phyloP scores from a whole-genome alignment of 2,113 vertebrate genomes.

The Montifringilla adamsi region DNA sequence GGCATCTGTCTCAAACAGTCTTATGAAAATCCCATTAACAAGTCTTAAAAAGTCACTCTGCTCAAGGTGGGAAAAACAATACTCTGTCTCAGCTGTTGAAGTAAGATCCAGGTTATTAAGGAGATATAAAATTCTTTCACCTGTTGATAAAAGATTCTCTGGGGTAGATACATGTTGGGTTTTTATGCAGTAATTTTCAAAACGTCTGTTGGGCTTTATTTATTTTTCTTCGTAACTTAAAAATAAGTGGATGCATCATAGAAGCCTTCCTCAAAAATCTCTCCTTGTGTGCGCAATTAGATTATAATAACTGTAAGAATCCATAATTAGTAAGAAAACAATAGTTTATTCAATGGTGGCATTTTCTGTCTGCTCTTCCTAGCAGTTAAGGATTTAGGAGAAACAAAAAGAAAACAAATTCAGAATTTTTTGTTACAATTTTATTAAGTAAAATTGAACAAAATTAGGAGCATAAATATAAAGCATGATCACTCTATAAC shows the following conservation, averaged over 20 bases:
- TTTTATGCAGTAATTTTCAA: background rate
- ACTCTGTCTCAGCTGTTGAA: background rate
- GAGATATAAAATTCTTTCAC: background rate
- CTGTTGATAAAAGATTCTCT: background rate
- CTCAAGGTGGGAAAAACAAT: background rate
- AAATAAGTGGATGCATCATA: background rate
- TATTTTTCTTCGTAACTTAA: background rate
- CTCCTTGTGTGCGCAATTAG: background rate
- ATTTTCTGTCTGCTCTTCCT: background rate
- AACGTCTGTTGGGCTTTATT: background rate
- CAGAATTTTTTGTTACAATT: background rate
- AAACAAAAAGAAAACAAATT: background rate
- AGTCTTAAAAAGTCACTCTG: background rate
- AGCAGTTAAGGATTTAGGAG: background rate
- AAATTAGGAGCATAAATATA: background rate
- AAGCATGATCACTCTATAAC: background rate
- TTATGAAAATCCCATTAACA: background rate
- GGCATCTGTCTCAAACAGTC: background rate
- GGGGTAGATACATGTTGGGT: fast-evolving
- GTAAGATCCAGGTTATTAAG: background rate
- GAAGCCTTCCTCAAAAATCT: background rate
- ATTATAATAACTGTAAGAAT: background rate
- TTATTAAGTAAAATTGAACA: background rate
- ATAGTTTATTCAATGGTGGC: background rate
- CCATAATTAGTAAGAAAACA: background rate